Base-by-base conservation (phyloP, 64 coral and sea anemone genomes). In the Montipora sp. region DNA sequence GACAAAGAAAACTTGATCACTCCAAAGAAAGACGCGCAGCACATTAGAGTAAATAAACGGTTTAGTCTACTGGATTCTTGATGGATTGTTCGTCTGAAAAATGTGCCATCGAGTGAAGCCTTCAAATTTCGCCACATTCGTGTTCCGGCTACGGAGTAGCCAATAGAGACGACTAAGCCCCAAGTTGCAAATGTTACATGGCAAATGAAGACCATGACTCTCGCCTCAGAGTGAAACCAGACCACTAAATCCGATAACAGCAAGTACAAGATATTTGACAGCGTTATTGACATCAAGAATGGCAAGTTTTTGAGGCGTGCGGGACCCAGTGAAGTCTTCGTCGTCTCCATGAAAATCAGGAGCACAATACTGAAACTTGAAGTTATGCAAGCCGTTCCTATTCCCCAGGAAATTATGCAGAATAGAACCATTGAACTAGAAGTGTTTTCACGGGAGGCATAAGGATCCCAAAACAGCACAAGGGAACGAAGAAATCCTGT, bases 291-390 rank as follows among this genome's bases (percentile, higher is more conserved):
- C 9, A 91, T 45, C 78, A 96, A 70, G 46, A 90, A 89, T 0
- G 91, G 70, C 15, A 96, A 49, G 19, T 51, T 84, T 48, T 93
- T 91, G 47, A 96, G 65, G 51, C 73, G 69, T 10, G 95, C 43
- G 49, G 95, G 88, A 0, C 83, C 95, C 44, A 96, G 75, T 57
- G 70, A 75, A 0, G 58, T 88, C 79, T 88, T 90, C 45, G 95
- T 96, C 18, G 92, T 96, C 70, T 94, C 95, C 18, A 96, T 71
- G 69, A 96, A 76, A 46, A 96, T 94, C 3, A 96, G 11, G 6
- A 96, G 77, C 68, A 96, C 55, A 4, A 96, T 88, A 20, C 92
- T 90, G 77, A 93, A 74, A 15, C 88, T 84, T 3, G 95, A 94
- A 7, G 92, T 94, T 24, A 93, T 74, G 47, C 95, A 96, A 55